Base-by-base conservation (phyloP, 2,113 vertebrate species). In the Bucco capensis region DNA sequence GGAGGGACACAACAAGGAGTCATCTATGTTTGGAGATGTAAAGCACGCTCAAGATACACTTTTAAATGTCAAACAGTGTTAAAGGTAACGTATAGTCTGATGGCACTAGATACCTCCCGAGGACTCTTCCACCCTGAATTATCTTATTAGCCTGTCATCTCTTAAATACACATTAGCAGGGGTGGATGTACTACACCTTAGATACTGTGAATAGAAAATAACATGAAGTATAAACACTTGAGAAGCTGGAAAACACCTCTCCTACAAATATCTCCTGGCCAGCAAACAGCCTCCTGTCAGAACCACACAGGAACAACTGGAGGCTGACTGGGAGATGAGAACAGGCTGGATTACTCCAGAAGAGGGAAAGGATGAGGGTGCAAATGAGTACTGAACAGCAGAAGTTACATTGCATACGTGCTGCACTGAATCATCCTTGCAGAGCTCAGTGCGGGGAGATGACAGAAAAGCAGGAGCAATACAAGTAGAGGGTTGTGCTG, bases 401-500 rank as follows among this genome's bases (percentile, higher is more conserved):
- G 23, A 33, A 74, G n/a, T 19, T 42, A 38, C 17, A 3, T 0
- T 12, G 51, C 30, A 10, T 0, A 8, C 9, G 2, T 8, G 38
- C 61, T 71, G 81, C 47, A 15, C 16, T 0, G 1, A 38, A 38
- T 22, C 42, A 2, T 0, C 1, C 22, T 46, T 2, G 11, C 44
- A 16, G 35, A 64, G 50, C 33, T 0, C 14, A 25, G 72, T 0
- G 2, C 16, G 2, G n/a, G 23, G 69, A 72, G 40, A 38, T 4
- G 40, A 40, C 56, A 1, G 15, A 69, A 80, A 61, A 4, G 30
- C 25, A 25, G 24, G 12, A 9, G 1, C 40, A 83, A 37, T 53
- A 27, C 11, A 83, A 92, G 72, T 58, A 92, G 89, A 94, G 61
- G n/a, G 53, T 23, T 94, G 80, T 96, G 93, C 93, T 96, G 95